Evolutionary conservation across 2,113 vertebrate genomes (phyloP), one percentile per base, ranked within the genome.

Genomic region (Engraulis encrasicolus): DNA sequence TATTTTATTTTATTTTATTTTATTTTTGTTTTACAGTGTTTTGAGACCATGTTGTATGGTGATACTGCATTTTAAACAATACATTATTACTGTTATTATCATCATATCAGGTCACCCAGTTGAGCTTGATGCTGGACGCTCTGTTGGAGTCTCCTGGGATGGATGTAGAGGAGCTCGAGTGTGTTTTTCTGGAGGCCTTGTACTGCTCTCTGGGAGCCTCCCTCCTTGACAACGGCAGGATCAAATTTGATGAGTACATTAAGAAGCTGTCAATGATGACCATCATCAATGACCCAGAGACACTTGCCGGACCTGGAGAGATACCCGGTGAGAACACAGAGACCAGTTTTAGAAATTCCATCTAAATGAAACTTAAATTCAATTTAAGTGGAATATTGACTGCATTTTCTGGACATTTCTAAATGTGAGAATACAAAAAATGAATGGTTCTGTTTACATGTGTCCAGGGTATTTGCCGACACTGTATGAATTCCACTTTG

Each of bases 401-500:
- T 12, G 18, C 27, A 23, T 38, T 38, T 31, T 40, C 36, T 38
- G 78, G 81, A 12, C 40, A 45, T 5, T 45, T 45, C 40, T 45
- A 45, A 31, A 74, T 17, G 66, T 74, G 14, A 74, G 18, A 27
- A 74, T 34, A 0, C n/a, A 17, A 74, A 71, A 23, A 34, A 11
- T 23, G n/a, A 36, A 18, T 37, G 6, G 48, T 50, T 18, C 84
- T 36, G 86, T 48, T 11, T 17, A 87, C 79, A 20, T 90, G 66
- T 15, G 34, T 91, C 12, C 90, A 99, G 98, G 95, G 81, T 96
- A 96, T 38, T 93, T 97, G 50, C 96, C 96, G 1, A 97, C 96
- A 82, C 91, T 99, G 82, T 99, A 95, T 79, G 97, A 99, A 86
- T 99, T 98, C 66, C 98, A 99, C 85, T 99, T 98, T 89, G 95